Percentiles rank a stretch among this genome's conserved stretches.
Evolutionary conservation across 1,140 invertebrate species (phyloP).

Genomic region (Papilio machaon): DNA sequence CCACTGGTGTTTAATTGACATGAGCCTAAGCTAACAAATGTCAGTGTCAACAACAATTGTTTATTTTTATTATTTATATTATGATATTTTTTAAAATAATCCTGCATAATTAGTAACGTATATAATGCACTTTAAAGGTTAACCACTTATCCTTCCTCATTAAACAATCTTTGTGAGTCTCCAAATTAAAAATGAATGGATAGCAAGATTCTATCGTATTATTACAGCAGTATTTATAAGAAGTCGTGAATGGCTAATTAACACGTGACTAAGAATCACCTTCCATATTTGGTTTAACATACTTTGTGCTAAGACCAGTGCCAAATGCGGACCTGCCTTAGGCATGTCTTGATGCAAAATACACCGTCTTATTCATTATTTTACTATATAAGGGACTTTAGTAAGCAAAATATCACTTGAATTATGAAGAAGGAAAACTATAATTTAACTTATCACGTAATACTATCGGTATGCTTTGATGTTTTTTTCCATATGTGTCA

Average conservation of each 20-base stretch:
- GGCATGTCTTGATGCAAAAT: not conserved
- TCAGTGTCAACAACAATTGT: too few relatives aligned
- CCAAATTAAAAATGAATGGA: too few relatives aligned
- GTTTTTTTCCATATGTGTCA: not conserved
- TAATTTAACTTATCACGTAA: not conserved
- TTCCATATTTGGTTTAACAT: constrained; percentile 3
- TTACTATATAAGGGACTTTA: constrained; percentile 1
- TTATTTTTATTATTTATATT: too few relatives aligned
- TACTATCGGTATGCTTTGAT: not conserved
- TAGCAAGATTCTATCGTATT: too few relatives aligned
- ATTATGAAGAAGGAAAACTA: not conserved
- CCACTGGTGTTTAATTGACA: too few relatives aligned
- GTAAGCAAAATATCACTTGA: constrained; percentile 6
- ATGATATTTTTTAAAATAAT: too few relatives aligned
- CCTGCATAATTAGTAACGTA: too few relatives aligned
- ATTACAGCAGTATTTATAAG: not conserved
- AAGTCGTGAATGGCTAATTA: constrained; percentile 20
- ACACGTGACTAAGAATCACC: not conserved
- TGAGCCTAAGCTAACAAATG: too few relatives aligned
- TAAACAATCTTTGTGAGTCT: too few relatives aligned
- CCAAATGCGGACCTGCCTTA: constrained; percentile 4
- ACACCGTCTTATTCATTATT: constrained; percentile 15
- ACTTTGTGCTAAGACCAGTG: constrained; percentile 9
- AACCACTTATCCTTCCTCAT: too few relatives aligned
- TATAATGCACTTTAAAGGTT: too few relatives aligned